Evolutionary conservation across 2,888 invertebrate species (phyloP).

Genomic region (Ophion obscuratus): DNA sequence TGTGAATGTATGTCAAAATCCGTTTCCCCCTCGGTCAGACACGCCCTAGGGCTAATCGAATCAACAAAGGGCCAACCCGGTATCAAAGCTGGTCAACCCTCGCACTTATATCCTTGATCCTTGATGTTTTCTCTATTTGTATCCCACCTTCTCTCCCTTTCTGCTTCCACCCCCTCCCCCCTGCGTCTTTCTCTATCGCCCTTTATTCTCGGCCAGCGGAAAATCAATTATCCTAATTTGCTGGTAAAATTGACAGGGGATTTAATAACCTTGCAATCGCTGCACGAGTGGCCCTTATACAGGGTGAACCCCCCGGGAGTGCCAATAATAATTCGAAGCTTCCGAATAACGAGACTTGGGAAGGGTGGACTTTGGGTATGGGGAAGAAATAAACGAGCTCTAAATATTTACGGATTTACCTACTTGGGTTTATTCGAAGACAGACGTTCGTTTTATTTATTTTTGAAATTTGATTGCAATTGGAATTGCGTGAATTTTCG

Average conservation of each 20-base stretch:
- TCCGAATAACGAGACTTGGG: background rate
- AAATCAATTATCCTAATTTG: slow-evolving; percentile 62
- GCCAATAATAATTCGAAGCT: slow-evolving; percentile 3
- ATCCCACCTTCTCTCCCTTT: background rate
- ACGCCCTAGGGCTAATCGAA: slow-evolving; percentile 65
- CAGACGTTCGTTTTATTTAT: background rate
- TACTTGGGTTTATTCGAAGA: background rate
- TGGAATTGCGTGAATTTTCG: background rate
- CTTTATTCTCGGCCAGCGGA: slow-evolving; percentile 21
- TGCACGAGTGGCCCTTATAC: slow-evolving; percentile 45
- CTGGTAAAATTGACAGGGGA: slow-evolving; percentile 55
- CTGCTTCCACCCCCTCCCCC: background rate
- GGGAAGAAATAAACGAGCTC: background rate
- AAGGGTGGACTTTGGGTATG: background rate
- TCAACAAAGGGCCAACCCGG: slow-evolving; percentile 51
- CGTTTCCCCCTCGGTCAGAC: slow-evolving; percentile 39
- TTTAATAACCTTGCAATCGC: slow-evolving; percentile 50
- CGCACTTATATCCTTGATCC: slow-evolving; percentile 43
- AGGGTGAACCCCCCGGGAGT: slow-evolving; percentile 5
- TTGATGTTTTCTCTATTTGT: slow-evolving; percentile 3
- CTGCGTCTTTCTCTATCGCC: background rate
- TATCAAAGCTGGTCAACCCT: slow-evolving; percentile 46
- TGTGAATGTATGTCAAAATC: slow-evolving; percentile 19
- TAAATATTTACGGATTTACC: background rate
- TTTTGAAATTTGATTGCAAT: background rate